Conservation (phyloP, 2,888 invertebrate species). For the Abrostola triplasia region DNA sequence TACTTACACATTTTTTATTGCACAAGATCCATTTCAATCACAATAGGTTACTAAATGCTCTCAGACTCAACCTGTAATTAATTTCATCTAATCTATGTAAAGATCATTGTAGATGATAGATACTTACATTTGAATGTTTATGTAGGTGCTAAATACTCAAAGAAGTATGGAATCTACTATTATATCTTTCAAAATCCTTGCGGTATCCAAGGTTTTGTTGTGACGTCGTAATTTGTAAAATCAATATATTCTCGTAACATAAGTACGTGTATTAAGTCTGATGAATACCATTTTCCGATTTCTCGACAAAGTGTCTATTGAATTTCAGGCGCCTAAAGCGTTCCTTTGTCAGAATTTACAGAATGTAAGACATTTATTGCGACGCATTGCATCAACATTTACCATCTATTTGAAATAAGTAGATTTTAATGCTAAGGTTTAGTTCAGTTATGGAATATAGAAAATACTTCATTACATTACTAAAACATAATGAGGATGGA, state of each 20-base stretch:
- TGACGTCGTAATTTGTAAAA: constrained; percentile 30
- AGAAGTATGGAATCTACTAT: not conserved
- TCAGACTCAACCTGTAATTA: not conserved
- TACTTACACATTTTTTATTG: constrained; percentile 10
- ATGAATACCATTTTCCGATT: constrained; percentile 51
- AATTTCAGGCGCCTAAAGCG: constrained; percentile 42
- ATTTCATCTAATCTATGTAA: not conserved
- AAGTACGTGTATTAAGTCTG: constrained; percentile 1
- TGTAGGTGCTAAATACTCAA: not conserved
- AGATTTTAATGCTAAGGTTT: not conserved
- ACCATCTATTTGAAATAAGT: constrained; percentile 4
- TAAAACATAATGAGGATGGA: not conserved
- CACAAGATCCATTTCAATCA: constrained; percentile 8
- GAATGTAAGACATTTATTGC: constrained; percentile 52
- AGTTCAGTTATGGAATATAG: not conserved
- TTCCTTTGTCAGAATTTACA: constrained; percentile 52
- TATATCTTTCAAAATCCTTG: constrained; percentile 5
- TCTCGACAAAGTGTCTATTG: constrained; percentile 55
- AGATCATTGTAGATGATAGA: too few relatives aligned
- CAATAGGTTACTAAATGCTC: constrained; percentile 11
- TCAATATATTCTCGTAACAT: constrained; percentile 21
- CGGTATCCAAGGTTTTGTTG: constrained; percentile 10
- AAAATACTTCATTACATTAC: too few relatives aligned
- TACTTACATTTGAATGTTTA: not conserved
- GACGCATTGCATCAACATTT: constrained; percentile 29